Evolutionary conservation across 2,113 vertebrate species (phyloP).

Genomic region (Hydrolagus affinis): DNA sequence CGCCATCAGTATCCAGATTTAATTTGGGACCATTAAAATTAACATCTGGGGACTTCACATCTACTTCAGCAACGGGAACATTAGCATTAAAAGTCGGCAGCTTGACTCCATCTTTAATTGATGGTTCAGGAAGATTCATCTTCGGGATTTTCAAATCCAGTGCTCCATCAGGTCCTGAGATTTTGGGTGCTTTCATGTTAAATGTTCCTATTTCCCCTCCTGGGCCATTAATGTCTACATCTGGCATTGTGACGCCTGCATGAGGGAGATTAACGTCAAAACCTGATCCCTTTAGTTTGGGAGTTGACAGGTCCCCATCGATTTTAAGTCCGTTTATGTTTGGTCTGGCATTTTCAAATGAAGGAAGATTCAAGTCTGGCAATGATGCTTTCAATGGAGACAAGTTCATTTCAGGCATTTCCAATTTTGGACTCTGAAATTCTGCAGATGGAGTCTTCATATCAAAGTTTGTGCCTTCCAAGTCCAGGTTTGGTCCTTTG

Average conservation of each 20-base stretch:
- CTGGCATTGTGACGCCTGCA: no score
- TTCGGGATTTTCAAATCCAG: neutral
- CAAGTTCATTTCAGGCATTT: neutral
- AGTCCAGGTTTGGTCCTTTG: neutral
- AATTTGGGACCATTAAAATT: neutral
- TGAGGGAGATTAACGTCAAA: neutral
- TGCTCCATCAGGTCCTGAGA: neutral
- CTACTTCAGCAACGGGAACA: constrained; percentile 7
- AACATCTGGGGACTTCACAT: neutral
- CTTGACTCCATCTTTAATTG: no score
- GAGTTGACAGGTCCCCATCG: neutral
- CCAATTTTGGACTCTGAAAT: neutral
- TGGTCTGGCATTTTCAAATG: neutral
- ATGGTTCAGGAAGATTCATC: neutral
- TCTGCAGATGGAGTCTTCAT: neutral
- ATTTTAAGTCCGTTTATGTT: neutral
- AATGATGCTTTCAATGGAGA: no score
- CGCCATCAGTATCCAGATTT: neutral
- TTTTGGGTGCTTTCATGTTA: neutral
- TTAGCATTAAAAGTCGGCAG: neutral
- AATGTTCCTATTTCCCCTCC: neutral
- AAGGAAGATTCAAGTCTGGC: no score
- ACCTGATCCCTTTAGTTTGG: neutral
- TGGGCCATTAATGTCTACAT: neutral
- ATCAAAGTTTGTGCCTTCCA: neutral